Evolutionary conservation across 2,113 vertebrate genomes (phyloP), one percentile per base, ranked within the genome.

Genomic region (Chaetodon auriga): DNA sequence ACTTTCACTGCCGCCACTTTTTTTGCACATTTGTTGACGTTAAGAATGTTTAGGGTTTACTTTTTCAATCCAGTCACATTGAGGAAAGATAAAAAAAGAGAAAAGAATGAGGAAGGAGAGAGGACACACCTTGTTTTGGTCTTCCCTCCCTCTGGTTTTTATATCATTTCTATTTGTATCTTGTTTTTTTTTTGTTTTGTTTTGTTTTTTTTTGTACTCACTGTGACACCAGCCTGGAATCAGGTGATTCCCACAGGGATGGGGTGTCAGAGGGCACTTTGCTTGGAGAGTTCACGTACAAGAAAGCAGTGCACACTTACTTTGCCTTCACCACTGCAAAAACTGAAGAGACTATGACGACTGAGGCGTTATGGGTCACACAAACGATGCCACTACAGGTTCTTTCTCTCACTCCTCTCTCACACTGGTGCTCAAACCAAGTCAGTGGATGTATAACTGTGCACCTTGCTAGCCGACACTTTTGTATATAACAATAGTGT

Each of bases 1-100:
- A 96, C 95, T 94, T 92, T 96, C 94, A 96, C 95, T 96, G 95
- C 95, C 92, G 95, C 91, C 95, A 96, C 95, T 96, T 96, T 96
- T 81, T 95, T 95, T 96, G 95, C 95, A 96, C 96, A 96, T 93
- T 96, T 96, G 96, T 98, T 98, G 97, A 99, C 98, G 94, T 98
- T 97, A 97, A 97, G 98, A 99, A 99, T 99, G 98, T 99, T 97
- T 91, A 93, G 96, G 97, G 96, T 97, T 98, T 96, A 95, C 96
- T 93, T 95, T 95, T 97, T 92, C 91, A 96, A 94, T 97, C 95
- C 94, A 95, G 96, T 97, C 95, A 95, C 95, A 96, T 95, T 91
- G 92, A 90, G 93, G 91, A 94, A 90, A 91, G 82, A 84, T 88
- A 86, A 57, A 89, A 82, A 90, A 74, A 89, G 30, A 85, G 66